Base-by-base conservation (phyloP, 2,888 invertebrate species). In the Cosmopolites sordidus region DNA sequence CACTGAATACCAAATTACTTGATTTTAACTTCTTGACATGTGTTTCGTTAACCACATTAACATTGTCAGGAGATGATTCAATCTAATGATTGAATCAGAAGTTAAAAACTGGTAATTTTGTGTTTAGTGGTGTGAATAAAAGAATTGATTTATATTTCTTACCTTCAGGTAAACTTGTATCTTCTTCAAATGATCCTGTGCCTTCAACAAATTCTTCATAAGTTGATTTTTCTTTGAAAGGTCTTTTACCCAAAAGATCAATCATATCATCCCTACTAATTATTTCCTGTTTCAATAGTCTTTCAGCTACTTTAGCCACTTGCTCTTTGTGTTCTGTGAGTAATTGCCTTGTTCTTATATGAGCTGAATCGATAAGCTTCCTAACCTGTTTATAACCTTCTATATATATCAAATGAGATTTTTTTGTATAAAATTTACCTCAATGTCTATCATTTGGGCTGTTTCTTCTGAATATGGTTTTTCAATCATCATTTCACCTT, bases 201-300 rank as follows among this genome's bases (percentile, higher is more conserved):
- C 95, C 96, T 75, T 95, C 97, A 0, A 99, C 99, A 75, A 99
- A 99, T 70, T 99, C 92, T 74, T 99, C 99, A 68, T 99, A 99
- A 8, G 98, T 98, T 11, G 97, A 95, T 77, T 98, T 98, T 75
- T 99, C 99, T 9, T 89, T 89, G 83, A 99, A 99, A 0, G 99
- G 99, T 62, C 99, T 78, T 17, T 84, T 81, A 1, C 99, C 99
- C 42, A 99, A 78, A 29, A 99, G 76, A 72, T 97, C 96, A 58
- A 98, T 91, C 95, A 99, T 95, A 70, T 99, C 99, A 42, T 96
- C 93, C 58, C 98, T 84, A 68, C 90, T 92, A 44, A 99, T 79
- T 61, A 97, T 87, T 77, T 99, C 99, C 69, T 95, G 90, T 68
- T 94, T 91, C 51, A 99, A 76, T 58, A 99, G 79, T 54, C 95